A percentile compares a stretch with the other conserved stretches of the same genome.
These are phyloP conservation scores for Scyliorhinus canicula DNA, from an alignment of 2,797 vertebrate genomes.

Conservation along the genomic window DNA sequence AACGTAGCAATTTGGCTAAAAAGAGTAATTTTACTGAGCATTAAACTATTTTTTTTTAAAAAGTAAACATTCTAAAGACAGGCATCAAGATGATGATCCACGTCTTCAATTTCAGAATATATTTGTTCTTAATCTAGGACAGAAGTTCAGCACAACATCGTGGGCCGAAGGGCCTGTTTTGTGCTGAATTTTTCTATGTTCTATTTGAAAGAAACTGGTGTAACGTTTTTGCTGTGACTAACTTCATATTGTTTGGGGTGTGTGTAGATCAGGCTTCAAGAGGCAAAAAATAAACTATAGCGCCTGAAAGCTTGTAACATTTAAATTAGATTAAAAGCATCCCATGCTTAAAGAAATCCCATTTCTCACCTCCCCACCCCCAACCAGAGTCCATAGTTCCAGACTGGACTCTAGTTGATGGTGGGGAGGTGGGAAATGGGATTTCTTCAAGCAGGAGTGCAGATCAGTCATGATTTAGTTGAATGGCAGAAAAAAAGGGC, in stretches of 20 bases:
- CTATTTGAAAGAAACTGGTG: neutral
- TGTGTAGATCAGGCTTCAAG: neutral
- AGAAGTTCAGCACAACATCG: no score
- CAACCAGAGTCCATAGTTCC: neutral
- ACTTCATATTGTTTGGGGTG: neutral
- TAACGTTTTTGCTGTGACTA: neutral
- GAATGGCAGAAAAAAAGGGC: neutral
- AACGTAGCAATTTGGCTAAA: neutral
- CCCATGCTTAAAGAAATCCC: neutral
- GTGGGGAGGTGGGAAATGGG: no score
- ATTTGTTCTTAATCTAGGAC: no score
- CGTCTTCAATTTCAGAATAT: no score
- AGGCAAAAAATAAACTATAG: no score
- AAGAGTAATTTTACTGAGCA: neutral
- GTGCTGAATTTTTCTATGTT: no score
- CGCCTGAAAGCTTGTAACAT: neutral
- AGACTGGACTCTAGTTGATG: no score
- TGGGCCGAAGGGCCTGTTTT: no score
- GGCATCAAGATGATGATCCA: neutral
- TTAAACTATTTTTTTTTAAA: neutral
- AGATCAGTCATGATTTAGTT: neutral
- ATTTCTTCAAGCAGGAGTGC: no score
- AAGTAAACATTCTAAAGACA: neutral
- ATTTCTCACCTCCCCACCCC: neutral
- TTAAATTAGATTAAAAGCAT: neutral